phyloP scores from a whole-genome alignment of 2,113 vertebrate species.

The Eubucco bourcierii region DNA sequence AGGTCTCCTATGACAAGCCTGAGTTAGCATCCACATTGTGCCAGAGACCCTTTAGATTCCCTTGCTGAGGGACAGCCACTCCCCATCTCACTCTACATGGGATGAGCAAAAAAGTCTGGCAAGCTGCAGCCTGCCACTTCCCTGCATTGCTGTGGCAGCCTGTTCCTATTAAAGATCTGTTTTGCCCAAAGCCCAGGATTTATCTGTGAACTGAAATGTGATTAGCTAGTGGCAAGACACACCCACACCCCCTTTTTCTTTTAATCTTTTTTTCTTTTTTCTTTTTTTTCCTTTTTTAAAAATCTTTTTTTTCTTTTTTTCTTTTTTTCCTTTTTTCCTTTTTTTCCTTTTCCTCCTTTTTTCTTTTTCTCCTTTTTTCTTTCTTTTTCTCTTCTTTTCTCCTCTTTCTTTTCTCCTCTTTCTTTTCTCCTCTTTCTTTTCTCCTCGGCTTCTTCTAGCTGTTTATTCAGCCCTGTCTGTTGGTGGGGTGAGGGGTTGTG shows the following conservation, averaged over 20 bases:
- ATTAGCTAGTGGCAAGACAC: conserved; percentile 3
- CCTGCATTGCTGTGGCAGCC: not conserved
- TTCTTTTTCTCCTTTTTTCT: too few species aligned
- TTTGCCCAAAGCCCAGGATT: conserved; percentile 32
- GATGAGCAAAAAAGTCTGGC: not conserved
- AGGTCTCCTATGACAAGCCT: not conserved
- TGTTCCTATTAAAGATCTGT: not conserved
- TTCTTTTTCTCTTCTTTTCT: too few species aligned
- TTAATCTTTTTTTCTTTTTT: too few species aligned
- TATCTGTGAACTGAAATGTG: not conserved
- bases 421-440: not conserved
- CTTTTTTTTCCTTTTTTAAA: too few species aligned
- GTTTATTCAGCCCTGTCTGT: not conserved
- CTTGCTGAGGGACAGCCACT: not conserved
- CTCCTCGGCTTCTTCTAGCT: not conserved
- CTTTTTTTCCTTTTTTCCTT: too few species aligned
- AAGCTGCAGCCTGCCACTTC: not conserved
- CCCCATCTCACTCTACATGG: fast-evolving
- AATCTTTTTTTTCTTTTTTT: too few species aligned
- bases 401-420: too few species aligned
- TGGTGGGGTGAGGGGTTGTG: not conserved
- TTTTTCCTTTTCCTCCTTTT: too few species aligned
- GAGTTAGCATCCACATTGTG: not conserved
- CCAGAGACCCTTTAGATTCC: not conserved
- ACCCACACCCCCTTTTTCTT: not conserved